Conservation (phyloP, 2,797 vertebrate species). For the Potorous gilbertii region DNA sequence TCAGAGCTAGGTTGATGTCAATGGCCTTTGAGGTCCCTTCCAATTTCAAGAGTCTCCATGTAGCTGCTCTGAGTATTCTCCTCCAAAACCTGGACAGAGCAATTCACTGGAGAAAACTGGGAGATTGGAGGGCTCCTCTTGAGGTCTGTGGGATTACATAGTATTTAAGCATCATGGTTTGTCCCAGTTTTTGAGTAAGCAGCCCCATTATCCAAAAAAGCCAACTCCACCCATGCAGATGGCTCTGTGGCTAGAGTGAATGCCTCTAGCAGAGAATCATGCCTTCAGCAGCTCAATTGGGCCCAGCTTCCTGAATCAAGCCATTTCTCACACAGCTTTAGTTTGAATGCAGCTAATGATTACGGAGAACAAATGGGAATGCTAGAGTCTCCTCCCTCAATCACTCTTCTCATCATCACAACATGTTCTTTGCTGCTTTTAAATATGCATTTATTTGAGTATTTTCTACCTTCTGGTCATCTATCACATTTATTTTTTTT, state of each 20-base stretch:
- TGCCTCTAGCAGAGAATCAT: background rate
- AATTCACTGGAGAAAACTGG: background rate
- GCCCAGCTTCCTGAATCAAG: background rate
- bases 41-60: background rate
- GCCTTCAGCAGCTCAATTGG: background rate
- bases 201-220: background rate
- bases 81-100: background rate
- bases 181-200: background rate
- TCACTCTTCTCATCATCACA: rapidly evolving
- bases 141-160: rapidly evolving
- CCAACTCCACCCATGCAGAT: background rate
- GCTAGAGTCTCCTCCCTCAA: rapidly evolving
- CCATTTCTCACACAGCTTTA: background rate
- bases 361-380: rapidly evolving
- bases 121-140: rapidly evolving
- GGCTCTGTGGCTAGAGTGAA: background rate
- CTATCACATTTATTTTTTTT: too few species aligned
- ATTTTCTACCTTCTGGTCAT: rapidly evolving
- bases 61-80: background rate
- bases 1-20: background rate
- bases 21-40: background rate
- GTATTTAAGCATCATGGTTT: rapidly evolving
- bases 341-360: background rate
- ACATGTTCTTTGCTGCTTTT: too few species aligned
- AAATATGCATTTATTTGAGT: rapidly evolving